phyloP scores from a whole-genome alignment of 2,113 vertebrate genomes.

The Pterophyllum scalare region DNA sequence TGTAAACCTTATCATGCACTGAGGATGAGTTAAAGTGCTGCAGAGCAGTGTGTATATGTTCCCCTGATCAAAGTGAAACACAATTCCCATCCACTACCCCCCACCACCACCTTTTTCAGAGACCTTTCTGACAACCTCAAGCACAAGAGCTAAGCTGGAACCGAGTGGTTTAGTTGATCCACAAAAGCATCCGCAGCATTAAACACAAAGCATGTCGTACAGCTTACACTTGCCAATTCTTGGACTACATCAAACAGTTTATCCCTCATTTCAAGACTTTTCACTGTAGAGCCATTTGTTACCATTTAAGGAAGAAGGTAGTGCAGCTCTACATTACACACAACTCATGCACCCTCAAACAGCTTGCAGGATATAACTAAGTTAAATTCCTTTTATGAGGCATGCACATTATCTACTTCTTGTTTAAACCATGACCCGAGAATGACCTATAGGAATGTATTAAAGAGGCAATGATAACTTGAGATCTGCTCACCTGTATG shows the following conservation, averaged over 20 bases:
- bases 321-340: background rate
- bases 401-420: background rate
- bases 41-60: constrained; percentile 48
- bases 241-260: constrained; percentile 59
- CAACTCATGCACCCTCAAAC: background rate
- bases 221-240: constrained; percentile 62
- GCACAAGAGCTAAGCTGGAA: constrained; percentile 65
- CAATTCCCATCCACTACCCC: constrained; percentile 64
- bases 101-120: constrained; percentile 29
- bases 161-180: constrained; percentile 65
- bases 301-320: constrained; percentile 55
- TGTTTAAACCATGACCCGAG: background rate
- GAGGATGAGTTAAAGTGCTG: constrained; percentile 65
- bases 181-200: constrained; percentile 55
- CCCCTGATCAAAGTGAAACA: constrained; percentile 75
- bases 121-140: constrained; percentile 62
- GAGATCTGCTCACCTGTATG: background rate
- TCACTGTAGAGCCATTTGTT: constrained; percentile 45
- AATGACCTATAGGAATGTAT: background rate
- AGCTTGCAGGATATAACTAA: background rate
- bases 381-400: background rate
- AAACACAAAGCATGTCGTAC: constrained; percentile 59
- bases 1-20: constrained; percentile 70
- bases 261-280: constrained; percentile 33
- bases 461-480: background rate